These are phyloP conservation scores for Haliclona indistincta DNA, from an alignment of 37 sponge, comb jelly and placozoan species.

Conservation along the genomic window DNA sequence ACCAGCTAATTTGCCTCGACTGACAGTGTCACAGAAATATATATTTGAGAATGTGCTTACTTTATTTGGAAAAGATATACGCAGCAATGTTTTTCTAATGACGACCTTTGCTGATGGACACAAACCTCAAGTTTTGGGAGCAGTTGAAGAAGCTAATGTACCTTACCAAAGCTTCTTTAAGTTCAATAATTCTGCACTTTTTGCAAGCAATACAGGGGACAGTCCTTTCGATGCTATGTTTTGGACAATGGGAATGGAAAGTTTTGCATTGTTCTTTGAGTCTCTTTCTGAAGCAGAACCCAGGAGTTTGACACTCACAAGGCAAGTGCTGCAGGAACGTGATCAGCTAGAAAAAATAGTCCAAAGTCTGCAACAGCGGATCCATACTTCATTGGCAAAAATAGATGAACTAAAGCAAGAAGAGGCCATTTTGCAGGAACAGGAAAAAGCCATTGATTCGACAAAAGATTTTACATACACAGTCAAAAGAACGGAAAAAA, in stretches of 20 bases:
- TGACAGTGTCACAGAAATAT: slow-evolving; percentile 45
- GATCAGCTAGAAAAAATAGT: slow-evolving; percentile 51
- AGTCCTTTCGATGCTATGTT: neutral
- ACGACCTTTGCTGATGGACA: slow-evolving; percentile 77
- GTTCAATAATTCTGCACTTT: slow-evolving; percentile 79
- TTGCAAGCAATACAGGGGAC: neutral
- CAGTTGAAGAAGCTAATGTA: slow-evolving; percentile 52
- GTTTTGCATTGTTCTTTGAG: slow-evolving; percentile 59
- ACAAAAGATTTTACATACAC: slow-evolving; percentile 65
- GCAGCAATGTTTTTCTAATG: slow-evolving; percentile 66
- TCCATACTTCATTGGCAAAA: slow-evolving; percentile 29
- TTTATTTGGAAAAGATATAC: slow-evolving; percentile 38
- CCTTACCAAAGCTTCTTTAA: slow-evolving; percentile 36
- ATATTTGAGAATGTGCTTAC: slow-evolving; percentile 41
- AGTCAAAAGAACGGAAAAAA: slow-evolving; percentile 26
- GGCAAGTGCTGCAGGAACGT: slow-evolving; percentile 59
- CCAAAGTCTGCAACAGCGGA: slow-evolving; percentile 42
- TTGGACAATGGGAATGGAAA: slow-evolving; percentile 73
- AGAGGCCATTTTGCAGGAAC: slow-evolving; percentile 31
- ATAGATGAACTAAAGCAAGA: slow-evolving; percentile 55
- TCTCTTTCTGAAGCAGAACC: slow-evolving; percentile 2
- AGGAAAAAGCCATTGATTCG: slow-evolving; percentile 30
- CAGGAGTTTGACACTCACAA: slow-evolving; percentile 59
- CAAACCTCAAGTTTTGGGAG: slow-evolving; percentile 56
- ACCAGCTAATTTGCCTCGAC: slow-evolving; percentile 35